Percentiles rank a stretch among this genome's conserved stretches.
Conservation (phyloP, 2,888 invertebrate species). For the Volucella zonaria region DNA sequence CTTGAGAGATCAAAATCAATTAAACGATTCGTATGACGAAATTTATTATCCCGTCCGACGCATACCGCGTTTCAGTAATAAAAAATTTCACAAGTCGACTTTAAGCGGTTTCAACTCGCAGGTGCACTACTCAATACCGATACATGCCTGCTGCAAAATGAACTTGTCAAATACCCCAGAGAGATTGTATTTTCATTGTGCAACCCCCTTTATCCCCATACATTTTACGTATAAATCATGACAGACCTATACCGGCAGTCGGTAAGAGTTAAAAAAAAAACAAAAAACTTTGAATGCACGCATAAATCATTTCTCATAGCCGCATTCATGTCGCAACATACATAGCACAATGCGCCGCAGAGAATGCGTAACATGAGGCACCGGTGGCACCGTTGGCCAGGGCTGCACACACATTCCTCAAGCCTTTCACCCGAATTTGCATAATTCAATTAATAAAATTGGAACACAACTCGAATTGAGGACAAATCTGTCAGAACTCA, state of each 20-base stretch:
- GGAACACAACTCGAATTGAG: conserved; percentile 46
- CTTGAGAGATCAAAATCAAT: conserved; percentile 16
- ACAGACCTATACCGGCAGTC: conserved; percentile 3
- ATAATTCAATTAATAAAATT: conserved; percentile 72
- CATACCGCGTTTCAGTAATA: conserved; percentile 21
- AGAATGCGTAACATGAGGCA: conserved; percentile 58
- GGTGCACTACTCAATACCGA: conserved; percentile 39
- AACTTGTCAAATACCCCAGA: background rate
- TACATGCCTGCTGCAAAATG: background rate
- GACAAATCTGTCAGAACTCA: conserved; percentile 37
- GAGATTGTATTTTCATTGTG: conserved; percentile 29
- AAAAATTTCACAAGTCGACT: background rate
- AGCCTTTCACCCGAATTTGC: conserved; percentile 73
- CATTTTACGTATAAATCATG: too few species aligned
- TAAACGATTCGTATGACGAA: conserved; percentile 8
- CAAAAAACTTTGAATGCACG: conserved; percentile 45
- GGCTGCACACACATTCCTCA: conserved; percentile 9
- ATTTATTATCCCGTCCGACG: conserved; percentile 53
- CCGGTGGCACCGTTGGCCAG: background rate
- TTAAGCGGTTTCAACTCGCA: conserved; percentile 26
- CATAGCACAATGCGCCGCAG: background rate
- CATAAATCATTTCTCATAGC: conserved; percentile 72
- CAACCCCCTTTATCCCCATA: conserved; percentile 8
- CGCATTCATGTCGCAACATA: conserved; percentile 27
- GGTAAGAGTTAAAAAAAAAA: background rate